Conservation (phyloP, 1,140 invertebrate species). For the Drosophila repleta region DNA sequence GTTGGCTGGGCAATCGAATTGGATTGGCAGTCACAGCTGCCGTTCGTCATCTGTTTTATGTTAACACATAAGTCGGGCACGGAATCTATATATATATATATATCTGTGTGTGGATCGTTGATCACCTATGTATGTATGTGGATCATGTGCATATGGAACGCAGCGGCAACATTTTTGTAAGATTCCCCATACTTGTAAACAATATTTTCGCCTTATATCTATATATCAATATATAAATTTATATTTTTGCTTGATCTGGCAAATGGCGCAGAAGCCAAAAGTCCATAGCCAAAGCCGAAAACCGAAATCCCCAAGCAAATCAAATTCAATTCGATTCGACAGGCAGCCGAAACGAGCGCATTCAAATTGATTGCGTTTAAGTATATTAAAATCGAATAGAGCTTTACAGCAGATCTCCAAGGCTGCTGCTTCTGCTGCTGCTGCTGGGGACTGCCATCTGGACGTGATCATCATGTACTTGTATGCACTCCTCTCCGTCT, state of each 20-base stretch:
- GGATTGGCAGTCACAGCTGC: slow-evolving; percentile 70
- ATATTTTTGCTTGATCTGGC: slow-evolving; percentile 35
- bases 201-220: slow-evolving; percentile 36
- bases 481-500: not conserved
- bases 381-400: slow-evolving; percentile 77
- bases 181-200: slow-evolving; percentile 76
- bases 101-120: slow-evolving; percentile 10
- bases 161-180: slow-evolving; percentile 62
- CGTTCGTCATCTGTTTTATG: slow-evolving; percentile 77
- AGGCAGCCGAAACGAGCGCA: slow-evolving; percentile 76
- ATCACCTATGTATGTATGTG: slow-evolving; percentile 42
- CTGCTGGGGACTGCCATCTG: slow-evolving; percentile 15
- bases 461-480: slow-evolving; percentile 25
- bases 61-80: slow-evolving; percentile 65
- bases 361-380: slow-evolving; percentile 81
- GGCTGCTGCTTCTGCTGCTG: not conserved
- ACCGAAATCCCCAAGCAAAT: slow-evolving; percentile 53
- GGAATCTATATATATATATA: not conserved
- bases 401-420: slow-evolving; percentile 47
- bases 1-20: slow-evolving; percentile 28
- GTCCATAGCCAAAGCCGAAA: slow-evolving; percentile 52
- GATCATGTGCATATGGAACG: slow-evolving; percentile 70
- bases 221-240: slow-evolving; percentile 27
- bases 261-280: slow-evolving; percentile 55
- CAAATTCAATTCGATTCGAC: slow-evolving; percentile 77